Conservation (phyloP, 2,113 vertebrate species). For the Tragelaphus scriptus region DNA sequence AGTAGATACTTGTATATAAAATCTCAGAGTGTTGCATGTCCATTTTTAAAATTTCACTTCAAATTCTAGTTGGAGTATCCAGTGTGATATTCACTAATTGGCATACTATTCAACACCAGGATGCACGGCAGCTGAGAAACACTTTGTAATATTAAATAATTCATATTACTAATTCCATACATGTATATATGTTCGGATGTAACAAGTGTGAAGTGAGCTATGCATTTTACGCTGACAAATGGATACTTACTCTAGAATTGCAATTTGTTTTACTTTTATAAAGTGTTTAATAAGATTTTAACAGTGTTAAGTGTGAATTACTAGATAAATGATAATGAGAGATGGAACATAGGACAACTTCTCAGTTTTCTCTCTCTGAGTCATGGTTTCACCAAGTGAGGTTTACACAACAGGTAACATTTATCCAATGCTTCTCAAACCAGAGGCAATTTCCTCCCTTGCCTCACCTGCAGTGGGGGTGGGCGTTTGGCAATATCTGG, state of each 20-base stretch:
- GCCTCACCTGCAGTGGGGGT: background rate
- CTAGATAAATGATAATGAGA: background rate
- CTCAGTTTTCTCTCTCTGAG: background rate
- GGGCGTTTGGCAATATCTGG: background rate
- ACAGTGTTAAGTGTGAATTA: background rate
- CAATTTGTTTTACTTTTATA: background rate
- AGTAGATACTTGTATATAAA: background rate
- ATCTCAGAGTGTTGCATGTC: background rate
- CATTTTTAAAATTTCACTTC: background rate
- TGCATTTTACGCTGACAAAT: background rate
- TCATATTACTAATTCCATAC: background rate
- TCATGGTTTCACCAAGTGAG: background rate
- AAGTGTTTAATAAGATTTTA: background rate
- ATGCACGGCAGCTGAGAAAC: background rate
- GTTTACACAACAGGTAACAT: background rate
- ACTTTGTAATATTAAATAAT: background rate
- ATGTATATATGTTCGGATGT: background rate
- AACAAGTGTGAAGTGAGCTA: background rate
- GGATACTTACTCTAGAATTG: background rate
- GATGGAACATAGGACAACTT: background rate
- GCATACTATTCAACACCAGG: background rate
- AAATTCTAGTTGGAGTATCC: background rate
- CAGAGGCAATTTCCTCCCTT: background rate
- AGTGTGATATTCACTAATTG: background rate
- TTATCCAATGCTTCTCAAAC: background rate